Evolutionary conservation across 2,113 vertebrate species (phyloP).

Genomic region (Arenaria interpres): DNA sequence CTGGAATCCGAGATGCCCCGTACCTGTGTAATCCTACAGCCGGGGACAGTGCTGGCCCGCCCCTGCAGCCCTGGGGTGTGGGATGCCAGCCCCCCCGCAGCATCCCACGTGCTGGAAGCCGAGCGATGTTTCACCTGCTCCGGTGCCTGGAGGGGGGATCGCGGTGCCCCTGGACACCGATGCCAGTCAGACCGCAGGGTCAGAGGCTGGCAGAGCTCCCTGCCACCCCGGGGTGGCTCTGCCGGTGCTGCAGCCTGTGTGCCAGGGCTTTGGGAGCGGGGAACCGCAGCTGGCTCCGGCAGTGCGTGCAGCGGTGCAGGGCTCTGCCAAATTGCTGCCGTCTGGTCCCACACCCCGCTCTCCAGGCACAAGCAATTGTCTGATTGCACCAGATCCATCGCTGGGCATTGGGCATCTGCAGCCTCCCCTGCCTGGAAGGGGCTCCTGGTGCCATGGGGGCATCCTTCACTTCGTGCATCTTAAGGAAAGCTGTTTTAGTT

Average conservation of each 20-base stretch:
- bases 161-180: fast-evolving
- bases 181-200: not conserved
- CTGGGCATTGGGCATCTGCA: not conserved
- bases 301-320: not conserved
- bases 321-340: fast-evolving
- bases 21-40: not conserved
- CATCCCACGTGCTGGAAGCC: not conserved
- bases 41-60: fast-evolving
- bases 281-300: not conserved
- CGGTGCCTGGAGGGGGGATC: not conserved
- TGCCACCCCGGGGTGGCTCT: not conserved
- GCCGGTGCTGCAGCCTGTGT: not conserved
- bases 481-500: not conserved
- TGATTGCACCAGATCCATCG: not conserved
- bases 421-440: not conserved
- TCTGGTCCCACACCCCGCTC: not conserved
- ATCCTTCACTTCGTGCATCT: not conserved
- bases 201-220: not conserved
- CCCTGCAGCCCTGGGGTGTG: not conserved
- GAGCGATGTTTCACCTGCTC: not conserved
- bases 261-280: not conserved
- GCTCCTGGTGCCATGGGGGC: fast-evolving
- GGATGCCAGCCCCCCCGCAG: not conserved
- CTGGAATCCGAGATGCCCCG: not conserved
- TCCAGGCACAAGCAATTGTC: fast-evolving